phyloP scores from a whole-genome alignment of 2,113 vertebrate genomes.

The Panthera uncia region DNA sequence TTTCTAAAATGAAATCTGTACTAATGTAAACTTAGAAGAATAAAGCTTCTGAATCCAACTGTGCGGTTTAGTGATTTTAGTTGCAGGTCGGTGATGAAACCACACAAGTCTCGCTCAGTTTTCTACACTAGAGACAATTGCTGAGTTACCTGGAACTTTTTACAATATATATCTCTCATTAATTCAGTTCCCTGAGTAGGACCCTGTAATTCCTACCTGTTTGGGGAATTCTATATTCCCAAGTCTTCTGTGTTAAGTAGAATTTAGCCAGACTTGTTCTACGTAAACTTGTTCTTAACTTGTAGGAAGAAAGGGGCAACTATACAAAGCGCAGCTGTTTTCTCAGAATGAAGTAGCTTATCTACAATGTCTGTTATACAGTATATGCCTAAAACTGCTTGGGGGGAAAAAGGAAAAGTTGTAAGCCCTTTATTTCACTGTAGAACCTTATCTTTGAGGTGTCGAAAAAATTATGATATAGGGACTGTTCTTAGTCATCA shows the following conservation, averaged over 20 bases:
- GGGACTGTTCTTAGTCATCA: neutral
- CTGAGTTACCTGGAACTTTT: neutral
- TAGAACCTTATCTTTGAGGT: neutral
- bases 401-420: neutral
- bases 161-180: neutral
- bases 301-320: neutral
- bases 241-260: neutral
- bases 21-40: neutral
- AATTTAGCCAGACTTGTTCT: neutral
- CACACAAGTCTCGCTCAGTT: neutral
- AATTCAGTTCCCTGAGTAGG: neutral
- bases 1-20: neutral
- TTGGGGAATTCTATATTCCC: neutral
- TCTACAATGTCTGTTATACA: neutral
- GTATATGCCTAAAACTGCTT: neutral
- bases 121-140: neutral
- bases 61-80: neutral
- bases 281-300: neutral
- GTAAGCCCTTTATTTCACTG: neutral
- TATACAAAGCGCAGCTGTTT: neutral
- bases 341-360: neutral
- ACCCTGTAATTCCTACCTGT: neutral
- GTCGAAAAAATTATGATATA: neutral
- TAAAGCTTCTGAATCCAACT: neutral
- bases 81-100: neutral